phyloP scores from a whole-genome alignment of 1,140 invertebrate species.

The Dermatophagoides farinae region DNA sequence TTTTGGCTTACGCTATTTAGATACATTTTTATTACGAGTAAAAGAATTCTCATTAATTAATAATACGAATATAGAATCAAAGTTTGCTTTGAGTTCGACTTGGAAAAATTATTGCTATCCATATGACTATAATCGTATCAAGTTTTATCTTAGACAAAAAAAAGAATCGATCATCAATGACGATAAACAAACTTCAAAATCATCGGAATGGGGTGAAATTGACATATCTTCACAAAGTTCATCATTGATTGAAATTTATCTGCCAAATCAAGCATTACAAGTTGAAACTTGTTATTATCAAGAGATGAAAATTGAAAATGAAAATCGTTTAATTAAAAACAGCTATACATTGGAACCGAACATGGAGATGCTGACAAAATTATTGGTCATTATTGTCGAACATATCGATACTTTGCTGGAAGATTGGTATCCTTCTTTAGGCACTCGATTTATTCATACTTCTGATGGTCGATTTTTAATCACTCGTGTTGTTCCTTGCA shows the following conservation, averaged over 20 bases:
- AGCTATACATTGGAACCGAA: constrained; percentile 35
- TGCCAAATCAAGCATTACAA: constrained; percentile 45
- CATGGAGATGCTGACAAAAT: constrained; percentile 52
- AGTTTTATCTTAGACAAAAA: not conserved
- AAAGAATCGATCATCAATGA: not conserved
- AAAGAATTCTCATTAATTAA: constrained; percentile 38
- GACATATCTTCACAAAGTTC: constrained; percentile 27
- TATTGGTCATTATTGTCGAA: constrained; percentile 76
- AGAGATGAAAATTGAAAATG: not conserved
- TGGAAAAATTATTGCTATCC: not conserved
- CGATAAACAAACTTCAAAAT: not conserved
- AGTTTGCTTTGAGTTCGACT: not conserved
- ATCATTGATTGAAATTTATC: constrained; percentile 64
- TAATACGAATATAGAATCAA: no score
- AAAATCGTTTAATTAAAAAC: constrained; percentile 28
- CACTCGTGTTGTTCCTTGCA: constrained; percentile 80
- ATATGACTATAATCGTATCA: not conserved
- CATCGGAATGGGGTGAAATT: not conserved
- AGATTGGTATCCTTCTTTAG: constrained; percentile 90
- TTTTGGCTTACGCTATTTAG: constrained; percentile 58
- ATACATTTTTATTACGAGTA: constrained; percentile 54
- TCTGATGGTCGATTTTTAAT: constrained; percentile 86
- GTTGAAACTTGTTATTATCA: not conserved
- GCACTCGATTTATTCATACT: constrained; percentile 84
- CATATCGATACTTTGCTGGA: constrained; percentile 90